These are phyloP conservation scores for Anneissia japonica DNA, from an alignment of 35 echinoderm and acorn worm genomes.

Conservation along the genomic window DNA sequence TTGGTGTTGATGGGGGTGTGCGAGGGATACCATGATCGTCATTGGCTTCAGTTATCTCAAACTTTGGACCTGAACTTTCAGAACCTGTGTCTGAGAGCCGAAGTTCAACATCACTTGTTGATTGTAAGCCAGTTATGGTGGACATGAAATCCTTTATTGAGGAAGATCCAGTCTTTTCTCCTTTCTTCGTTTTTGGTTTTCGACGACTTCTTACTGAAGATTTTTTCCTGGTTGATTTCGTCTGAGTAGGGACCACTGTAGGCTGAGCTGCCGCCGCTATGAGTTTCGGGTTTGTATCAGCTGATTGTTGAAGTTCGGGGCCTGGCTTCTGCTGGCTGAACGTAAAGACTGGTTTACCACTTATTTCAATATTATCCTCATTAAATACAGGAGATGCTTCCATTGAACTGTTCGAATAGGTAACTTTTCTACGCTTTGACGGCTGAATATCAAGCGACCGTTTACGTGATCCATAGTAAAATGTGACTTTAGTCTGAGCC, in stretches of 20 bases:
- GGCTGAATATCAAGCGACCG: conserved; percentile 4
- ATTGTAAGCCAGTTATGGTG: background rate
- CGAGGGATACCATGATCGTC: background rate
- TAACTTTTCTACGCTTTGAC: conserved; percentile 38
- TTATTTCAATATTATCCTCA: background rate
- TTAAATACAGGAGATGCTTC: background rate
- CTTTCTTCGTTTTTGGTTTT: background rate
- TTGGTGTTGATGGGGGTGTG: conserved; percentile 2
- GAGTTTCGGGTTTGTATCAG: background rate
- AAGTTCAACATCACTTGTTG: conserved; percentile 5
- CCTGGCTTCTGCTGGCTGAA: background rate
- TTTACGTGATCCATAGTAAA: conserved; percentile 28
- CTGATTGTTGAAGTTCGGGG: background rate
- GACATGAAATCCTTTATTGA: background rate
- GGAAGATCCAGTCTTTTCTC: background rate
- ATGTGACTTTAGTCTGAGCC: conserved; percentile 41
- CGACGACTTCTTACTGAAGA: background rate
- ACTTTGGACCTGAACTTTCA: background rate
- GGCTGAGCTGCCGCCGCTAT: background rate
- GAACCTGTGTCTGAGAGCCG: background rate
- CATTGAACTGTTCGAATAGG: background rate
- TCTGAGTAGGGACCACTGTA: background rate
- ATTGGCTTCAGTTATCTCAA: background rate
- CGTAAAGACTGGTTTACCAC: background rate
- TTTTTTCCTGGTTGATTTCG: background rate